These are phyloP conservation scores for Polietes domitor DNA, from an alignment of 2,888 invertebrate species.

Conservation along the genomic window DNA sequence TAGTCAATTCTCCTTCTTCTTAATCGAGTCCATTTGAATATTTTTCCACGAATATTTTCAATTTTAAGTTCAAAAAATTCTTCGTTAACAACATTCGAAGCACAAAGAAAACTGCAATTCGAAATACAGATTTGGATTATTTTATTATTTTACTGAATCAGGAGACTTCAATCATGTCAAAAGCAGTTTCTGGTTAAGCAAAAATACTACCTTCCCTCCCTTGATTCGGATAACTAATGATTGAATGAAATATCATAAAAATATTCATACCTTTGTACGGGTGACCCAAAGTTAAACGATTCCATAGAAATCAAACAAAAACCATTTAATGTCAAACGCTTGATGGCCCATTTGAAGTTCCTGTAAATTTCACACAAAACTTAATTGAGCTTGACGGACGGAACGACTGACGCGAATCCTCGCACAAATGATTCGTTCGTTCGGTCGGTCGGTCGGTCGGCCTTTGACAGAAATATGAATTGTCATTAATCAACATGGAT, in stretches of 20 bases:
- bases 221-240: neutral
- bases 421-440: slow-evolving; percentile 19
- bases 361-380: slow-evolving; percentile 67
- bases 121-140: too few species aligned
- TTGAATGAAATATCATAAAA: slow-evolving; percentile 1
- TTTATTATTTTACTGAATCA: too few species aligned
- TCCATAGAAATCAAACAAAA: slow-evolving; percentile 13
- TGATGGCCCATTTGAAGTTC: slow-evolving; percentile 62
- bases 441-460: neutral
- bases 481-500: slow-evolving; percentile 70
- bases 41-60: too few species aligned
- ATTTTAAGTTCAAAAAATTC: too few species aligned
- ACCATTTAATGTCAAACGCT: slow-evolving; percentile 24
- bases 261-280: slow-evolving; percentile 11
- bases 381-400: slow-evolving; percentile 37
- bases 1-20: too few species aligned
- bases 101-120: too few species aligned
- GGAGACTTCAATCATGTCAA: too few species aligned
- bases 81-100: too few species aligned
- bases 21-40: too few species aligned
- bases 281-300: slow-evolving; percentile 9
- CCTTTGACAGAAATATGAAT: slow-evolving; percentile 67
- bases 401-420: slow-evolving; percentile 24
- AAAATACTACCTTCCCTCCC: too few species aligned
- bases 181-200: too few species aligned